Evolutionary conservation across 2,888 invertebrate species (phyloP), one percentile per base, ranked within the genome.

Genomic region (Meteorus colon): DNA sequence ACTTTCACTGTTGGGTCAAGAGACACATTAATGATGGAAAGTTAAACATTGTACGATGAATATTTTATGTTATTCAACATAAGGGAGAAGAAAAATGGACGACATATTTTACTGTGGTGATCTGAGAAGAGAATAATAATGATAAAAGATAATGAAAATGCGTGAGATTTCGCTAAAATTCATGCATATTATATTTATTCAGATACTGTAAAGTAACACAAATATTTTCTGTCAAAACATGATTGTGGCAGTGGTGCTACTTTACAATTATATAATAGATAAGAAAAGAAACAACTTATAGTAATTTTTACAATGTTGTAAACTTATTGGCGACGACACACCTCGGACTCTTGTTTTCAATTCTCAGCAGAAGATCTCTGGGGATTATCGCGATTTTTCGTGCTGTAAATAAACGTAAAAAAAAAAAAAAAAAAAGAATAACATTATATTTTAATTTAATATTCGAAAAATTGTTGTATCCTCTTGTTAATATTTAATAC

Each of bases 1-100:
- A 90, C 91, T 96, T 41, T 94, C 95, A n/a, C 91, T 94, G 37
- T 90, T 96, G 79, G 95, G 96, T 63, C 93, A 94, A 86, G 95
- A 96, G 89, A 92, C 94, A 79, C 92, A 92, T 82, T 90, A 82
- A 85, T 67, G 48, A 73, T 72, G 74, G 76, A 60, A 1, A 72
- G 77, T 74, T 27, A 74, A 70, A 48, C 66, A 77, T 78, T 34
- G 77, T 73, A 77, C 59, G 69, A 68, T 70, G 76, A 79, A 59
- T 19, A 55, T 55, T 5, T n/a, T 14, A 69, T 34, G 24, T 37
- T 59, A 60, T 24, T 65, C 37, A 65, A 8, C 34, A n/a, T 6
- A 65, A 24, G 37, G 3, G 5, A 19, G 16, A 65, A 41, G 19
- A 19, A 65, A 24, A 16, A 14, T 8, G 0, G 27, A 48, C 4